These are phyloP conservation scores for Passer domesticus DNA, from an alignment of 2,113 vertebrate species.

Conservation along the genomic window DNA sequence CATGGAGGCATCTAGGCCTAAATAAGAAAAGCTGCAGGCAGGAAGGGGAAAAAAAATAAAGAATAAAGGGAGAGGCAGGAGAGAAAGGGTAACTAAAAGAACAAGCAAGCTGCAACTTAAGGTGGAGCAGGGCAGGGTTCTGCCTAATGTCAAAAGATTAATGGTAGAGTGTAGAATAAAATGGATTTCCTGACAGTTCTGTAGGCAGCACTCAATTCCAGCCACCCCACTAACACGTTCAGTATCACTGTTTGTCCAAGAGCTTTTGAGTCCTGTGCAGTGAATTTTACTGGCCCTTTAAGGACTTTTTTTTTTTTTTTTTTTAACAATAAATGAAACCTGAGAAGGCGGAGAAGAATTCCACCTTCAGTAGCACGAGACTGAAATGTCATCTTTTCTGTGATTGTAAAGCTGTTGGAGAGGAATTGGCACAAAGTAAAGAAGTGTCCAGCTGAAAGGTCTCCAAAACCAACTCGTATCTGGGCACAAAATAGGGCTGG, in stretches of 20 bases:
- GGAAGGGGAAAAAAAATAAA: background rate
- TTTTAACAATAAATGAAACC: background rate
- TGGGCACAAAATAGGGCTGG: background rate
- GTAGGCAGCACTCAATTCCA: background rate
- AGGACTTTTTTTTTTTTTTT: rapidly evolving
- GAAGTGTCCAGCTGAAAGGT: background rate
- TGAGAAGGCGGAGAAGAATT: background rate
- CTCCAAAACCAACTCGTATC: background rate
- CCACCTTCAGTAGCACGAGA: background rate
- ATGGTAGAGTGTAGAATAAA: background rate
- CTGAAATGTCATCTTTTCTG: background rate
- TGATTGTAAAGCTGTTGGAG: background rate
- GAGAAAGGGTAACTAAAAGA: background rate
- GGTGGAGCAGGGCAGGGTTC: background rate
- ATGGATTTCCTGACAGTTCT: background rate
- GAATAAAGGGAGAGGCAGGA: background rate
- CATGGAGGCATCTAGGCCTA: background rate
- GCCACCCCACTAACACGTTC: background rate
- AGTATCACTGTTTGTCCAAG: background rate
- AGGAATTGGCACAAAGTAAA: background rate
- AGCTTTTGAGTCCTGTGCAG: background rate
- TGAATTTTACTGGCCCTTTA: background rate
- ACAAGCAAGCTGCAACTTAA: background rate
- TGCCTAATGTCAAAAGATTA: background rate
- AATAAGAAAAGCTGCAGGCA: background rate